Percentiles rank a stretch among this genome's conserved stretches.
phyloP scores from a whole-genome alignment of 2,113 vertebrate genomes.

The Bos indicus region DNA sequence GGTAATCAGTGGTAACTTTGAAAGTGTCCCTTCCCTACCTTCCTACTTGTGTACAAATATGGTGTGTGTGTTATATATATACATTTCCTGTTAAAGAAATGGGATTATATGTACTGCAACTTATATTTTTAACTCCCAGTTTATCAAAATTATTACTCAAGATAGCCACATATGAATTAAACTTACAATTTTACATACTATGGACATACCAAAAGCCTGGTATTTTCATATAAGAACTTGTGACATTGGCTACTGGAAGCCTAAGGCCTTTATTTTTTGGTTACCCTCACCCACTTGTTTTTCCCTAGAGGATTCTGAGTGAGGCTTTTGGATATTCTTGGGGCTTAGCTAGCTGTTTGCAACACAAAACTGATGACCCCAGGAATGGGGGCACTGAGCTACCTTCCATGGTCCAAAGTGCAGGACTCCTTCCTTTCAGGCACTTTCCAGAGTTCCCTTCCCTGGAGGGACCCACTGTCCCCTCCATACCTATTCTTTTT shows the following conservation, averaged over 20 bases:
- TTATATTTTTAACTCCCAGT: neutral
- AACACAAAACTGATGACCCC: neutral
- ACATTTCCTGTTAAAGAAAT: conserved; percentile 11
- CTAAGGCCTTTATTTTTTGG: neutral
- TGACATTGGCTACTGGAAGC: neutral
- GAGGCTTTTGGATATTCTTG: neutral
- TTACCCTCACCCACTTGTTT: neutral
- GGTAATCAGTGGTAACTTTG: neutral
- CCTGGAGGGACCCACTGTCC: neutral
- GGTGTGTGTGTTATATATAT: no score
- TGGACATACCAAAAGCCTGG: neutral
- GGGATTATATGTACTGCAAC: neutral
- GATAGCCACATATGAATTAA: neutral
- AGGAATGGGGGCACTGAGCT: neutral
- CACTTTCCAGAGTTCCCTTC: neutral
- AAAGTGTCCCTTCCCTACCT: neutral
- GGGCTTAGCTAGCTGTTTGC: neutral
- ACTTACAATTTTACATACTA: neutral
- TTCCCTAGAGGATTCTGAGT: neutral
- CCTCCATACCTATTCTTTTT: neutral
- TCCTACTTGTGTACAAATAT: neutral
- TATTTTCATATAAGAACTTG: neutral
- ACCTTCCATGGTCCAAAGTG: neutral
- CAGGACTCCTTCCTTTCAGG: neutral
- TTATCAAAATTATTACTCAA: neutral